Base-by-base conservation (phyloP, 2,113 vertebrate genomes). In the Chlamydotis undulata region DNA sequence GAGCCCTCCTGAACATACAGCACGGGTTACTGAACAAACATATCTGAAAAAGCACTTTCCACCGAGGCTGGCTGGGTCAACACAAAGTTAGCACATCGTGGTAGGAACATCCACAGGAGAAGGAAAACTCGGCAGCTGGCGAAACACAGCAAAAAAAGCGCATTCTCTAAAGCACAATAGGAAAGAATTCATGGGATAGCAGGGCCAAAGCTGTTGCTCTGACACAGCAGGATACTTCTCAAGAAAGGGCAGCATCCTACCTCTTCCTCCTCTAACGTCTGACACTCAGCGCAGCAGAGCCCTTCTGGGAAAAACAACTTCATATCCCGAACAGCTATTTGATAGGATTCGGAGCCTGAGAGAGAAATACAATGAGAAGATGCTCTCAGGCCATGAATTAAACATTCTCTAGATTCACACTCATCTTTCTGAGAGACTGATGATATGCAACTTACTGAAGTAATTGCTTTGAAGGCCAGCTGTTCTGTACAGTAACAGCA, bases 291-390 rank as follows among this genome's bases (percentile, higher is more conserved):
- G 39, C 93, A 97, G 90, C 97, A 97, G 43, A 98, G 87, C 26
- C 97, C 98, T 77, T 98, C 97, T 73, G 98, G 97, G 90, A 98
- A 98, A 93, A 98, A 90, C 86, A 92, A 74, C 87, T 97, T 98
- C 81, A 97, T 84, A 83, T 98, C 98, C 91, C 41, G 61, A 35
- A 98, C 87, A 69, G 98, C 97, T 83, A 80, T 71, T 31, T 90
- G 67, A 83, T 98, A 97, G 71, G 97, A 98, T 57, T 39, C 35
- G 35, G 98, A 98, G 93, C 97, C 98, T 98, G 79, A 71, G 63
- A 93, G 71, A 87, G 5, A 94, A 87, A 94, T 17, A 76, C 88
- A 93, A 94, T 75, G 80, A 88, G 55, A 90, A 85, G 87, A 90
- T 92, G 94, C 92, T 95, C 92, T 96, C 79, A 94, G 89, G 87